These are phyloP conservation scores for Perca schrenkii DNA, from an alignment of 2,113 vertebrate species.

Conservation along the genomic window DNA sequence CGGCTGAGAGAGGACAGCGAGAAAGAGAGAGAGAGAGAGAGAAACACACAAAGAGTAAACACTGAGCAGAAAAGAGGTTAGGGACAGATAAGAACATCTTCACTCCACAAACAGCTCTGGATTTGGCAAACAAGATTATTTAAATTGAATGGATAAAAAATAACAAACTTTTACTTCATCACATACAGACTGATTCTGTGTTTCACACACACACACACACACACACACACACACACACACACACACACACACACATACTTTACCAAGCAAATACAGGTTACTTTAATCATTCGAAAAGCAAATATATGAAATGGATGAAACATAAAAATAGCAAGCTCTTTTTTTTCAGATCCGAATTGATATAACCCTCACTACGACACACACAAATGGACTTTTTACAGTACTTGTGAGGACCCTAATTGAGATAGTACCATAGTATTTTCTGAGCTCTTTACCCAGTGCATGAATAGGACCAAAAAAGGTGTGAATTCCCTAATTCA, in stretches of 20 bases:
- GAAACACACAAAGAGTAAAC: neutral
- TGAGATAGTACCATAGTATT: too few species aligned
- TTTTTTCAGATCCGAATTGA: neutral
- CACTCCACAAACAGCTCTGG: neutral
- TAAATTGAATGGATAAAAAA: neutral
- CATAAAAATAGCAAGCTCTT: neutral
- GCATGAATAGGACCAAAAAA: too few species aligned
- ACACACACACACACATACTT: neutral
- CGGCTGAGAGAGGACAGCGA: neutral
- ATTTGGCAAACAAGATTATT: conserved; percentile 1
- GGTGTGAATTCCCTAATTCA: too few species aligned
- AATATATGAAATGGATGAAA: neutral
- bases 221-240: neutral
- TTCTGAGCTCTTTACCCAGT: too few species aligned
- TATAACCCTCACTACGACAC: too few species aligned
- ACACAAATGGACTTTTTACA: too few species aligned
- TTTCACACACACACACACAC: neutral
- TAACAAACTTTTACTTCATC: neutral
- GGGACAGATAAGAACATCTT: neutral
- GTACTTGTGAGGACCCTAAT: too few species aligned
- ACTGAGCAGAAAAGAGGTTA: neutral
- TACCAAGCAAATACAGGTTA: neutral
- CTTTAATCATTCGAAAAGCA: neutral
- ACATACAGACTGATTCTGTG: neutral
- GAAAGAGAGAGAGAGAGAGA: neutral